Conservation (phyloP, 2,888 invertebrate species). For the Lysandra coridon region DNA sequence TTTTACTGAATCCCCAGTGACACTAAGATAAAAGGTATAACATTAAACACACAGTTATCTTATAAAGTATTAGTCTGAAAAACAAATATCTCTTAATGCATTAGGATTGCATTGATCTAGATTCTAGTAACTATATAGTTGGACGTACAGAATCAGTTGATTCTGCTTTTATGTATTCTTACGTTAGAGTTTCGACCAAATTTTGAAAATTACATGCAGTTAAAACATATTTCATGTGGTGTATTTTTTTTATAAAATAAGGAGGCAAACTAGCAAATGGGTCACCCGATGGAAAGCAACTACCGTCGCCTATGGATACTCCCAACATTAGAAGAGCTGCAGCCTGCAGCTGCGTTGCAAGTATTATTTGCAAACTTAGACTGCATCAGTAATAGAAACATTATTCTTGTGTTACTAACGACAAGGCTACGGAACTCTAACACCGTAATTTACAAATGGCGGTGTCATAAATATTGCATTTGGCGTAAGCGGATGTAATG, state of each 20-base stretch:
- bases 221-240: background rate
- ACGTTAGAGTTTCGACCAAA: background rate
- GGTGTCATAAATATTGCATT: slow-evolving; percentile 20
- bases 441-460: slow-evolving; percentile 25
- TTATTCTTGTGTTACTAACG: background rate
- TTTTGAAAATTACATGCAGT: background rate
- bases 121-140: too few relatives aligned
- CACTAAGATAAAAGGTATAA: slow-evolving; percentile 1
- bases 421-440: slow-evolving; percentile 7
- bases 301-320: too few relatives aligned
- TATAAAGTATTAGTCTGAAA: background rate
- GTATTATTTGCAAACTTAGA: background rate
- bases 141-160: background rate
- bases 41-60: background rate
- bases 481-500: slow-evolving; percentile 32
- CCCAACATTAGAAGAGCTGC: too few relatives aligned
- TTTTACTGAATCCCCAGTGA: slow-evolving; percentile 13
- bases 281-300: too few relatives aligned
- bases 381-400: background rate
- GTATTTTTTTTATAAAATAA: background rate
- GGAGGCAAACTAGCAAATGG: too few relatives aligned
- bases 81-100: background rate
- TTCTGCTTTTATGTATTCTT: background rate
- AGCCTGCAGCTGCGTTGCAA: too few relatives aligned
- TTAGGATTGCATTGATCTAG: background rate